These are phyloP conservation scores for Trileptium ribeirensis DNA, from an alignment of 2,888 invertebrate genomes.

Conservation along the genomic window DNA sequence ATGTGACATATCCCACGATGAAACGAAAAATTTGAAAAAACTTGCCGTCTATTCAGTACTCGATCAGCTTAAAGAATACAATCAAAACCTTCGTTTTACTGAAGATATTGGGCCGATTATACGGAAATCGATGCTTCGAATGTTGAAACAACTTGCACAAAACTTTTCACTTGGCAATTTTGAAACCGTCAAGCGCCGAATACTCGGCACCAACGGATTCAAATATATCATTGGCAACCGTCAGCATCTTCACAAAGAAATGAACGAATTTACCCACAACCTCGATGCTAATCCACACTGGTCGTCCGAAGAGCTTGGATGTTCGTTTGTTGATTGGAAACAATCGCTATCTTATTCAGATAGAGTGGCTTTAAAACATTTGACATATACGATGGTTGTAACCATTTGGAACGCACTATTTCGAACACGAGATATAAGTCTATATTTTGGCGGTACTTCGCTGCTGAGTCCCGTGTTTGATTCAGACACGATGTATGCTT, in stretches of 20 bases:
- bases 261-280: background rate
- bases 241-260: background rate
- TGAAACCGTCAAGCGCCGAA: background rate
- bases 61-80: background rate
- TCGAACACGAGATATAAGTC: background rate
- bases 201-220: background rate
- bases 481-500: background rate
- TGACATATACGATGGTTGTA: background rate
- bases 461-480: background rate
- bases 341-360: background rate
- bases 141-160: background rate
- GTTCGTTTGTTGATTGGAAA: background rate
- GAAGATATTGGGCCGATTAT: background rate
- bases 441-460: background rate
- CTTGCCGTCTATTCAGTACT: background rate
- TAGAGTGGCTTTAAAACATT: background rate
- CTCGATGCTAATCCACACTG: background rate
- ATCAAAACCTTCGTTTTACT: background rate
- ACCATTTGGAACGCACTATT: background rate
- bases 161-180: background rate
- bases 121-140: background rate
- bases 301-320: background rate
- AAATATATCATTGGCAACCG: background rate
- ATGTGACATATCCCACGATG: too few species aligned
- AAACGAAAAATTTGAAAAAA: too few species aligned